These are phyloP conservation scores for Marmota monax DNA, from an alignment of 2,113 vertebrate genomes.

Conservation along the genomic window DNA sequence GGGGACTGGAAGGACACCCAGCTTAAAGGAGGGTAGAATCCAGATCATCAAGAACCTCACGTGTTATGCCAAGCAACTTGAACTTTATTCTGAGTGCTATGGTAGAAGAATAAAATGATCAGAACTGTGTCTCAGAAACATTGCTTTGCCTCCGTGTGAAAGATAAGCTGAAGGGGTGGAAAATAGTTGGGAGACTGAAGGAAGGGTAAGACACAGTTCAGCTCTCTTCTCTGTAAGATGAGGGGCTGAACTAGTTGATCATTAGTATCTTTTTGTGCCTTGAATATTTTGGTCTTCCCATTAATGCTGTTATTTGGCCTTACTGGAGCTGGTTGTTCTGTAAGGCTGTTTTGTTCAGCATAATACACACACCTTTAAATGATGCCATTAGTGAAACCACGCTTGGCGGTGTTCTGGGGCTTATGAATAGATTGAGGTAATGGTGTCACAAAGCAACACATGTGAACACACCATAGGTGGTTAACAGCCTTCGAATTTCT, in stretches of 20 bases:
- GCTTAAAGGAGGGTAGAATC: slow-evolving; percentile 1
- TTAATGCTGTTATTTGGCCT: background rate
- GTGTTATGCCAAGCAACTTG: background rate
- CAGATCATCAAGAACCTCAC: background rate
- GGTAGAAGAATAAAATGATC: background rate
- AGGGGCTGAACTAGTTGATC: background rate
- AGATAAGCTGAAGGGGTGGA: background rate
- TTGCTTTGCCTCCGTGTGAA: background rate
- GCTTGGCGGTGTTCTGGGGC: background rate
- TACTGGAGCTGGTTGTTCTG: background rate
- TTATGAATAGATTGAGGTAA: slow-evolving; percentile 37
- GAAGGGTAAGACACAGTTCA: background rate
- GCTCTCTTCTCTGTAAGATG: background rate
- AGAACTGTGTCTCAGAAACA: background rate
- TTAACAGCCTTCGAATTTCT: slow-evolving; percentile 31
- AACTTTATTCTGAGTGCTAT: background rate
- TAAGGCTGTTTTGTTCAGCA: slow-evolving; percentile 15
- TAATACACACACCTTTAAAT: background rate
- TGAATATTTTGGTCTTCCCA: background rate
- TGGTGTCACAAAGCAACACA: background rate
- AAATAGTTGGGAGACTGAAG: background rate
- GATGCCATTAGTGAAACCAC: slow-evolving; percentile 27
- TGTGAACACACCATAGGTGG: background rate
- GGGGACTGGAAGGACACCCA: background rate
- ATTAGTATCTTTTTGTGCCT: background rate